Conservation (phyloP, 2,888 invertebrate genomes). For the Brenthis ino region DNA sequence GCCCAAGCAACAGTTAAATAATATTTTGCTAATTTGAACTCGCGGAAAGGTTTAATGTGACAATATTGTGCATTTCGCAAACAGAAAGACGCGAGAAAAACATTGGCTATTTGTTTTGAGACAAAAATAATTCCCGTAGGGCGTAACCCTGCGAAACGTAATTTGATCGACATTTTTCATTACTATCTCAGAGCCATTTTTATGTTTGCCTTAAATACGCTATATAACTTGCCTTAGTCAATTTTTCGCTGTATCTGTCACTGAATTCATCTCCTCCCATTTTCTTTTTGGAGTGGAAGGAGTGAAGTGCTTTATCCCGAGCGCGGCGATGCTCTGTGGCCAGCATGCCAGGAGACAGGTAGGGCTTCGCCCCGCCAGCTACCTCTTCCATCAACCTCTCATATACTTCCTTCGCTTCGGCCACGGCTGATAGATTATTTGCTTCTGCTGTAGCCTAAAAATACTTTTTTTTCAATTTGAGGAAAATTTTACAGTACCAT, state of each 20-base stretch:
- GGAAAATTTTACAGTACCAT: not conserved
- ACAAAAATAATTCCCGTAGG: too few species aligned
- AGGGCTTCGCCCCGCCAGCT: slow-evolving; percentile 96
- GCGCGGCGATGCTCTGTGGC: slow-evolving; percentile 92
- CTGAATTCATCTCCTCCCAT: slow-evolving; percentile 99
- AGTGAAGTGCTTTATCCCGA: slow-evolving; percentile 86
- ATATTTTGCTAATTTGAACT: too few species aligned
- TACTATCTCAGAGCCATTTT: not conserved
- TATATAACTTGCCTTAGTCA: slow-evolving; percentile 83
- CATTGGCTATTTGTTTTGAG: too few species aligned
- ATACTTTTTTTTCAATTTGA: not conserved
- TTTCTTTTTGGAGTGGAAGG: slow-evolving; percentile 93
- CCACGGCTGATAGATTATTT: slow-evolving; percentile 97
- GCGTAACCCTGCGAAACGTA: too few species aligned
- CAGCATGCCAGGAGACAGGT: slow-evolving; percentile 91
- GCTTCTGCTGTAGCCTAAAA: slow-evolving; percentile 97
- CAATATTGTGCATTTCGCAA: too few species aligned
- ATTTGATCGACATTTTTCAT: not conserved
- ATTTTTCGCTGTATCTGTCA: slow-evolving; percentile 88
- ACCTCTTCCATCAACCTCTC: slow-evolving; percentile 94
- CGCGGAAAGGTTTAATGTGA: too few species aligned
- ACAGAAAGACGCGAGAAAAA: too few species aligned
- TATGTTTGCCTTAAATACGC: not conserved
- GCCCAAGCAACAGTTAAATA: too few species aligned
- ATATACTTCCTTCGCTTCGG: slow-evolving; percentile 95